Conservation (phyloP, 2,888 invertebrate species). For the Mythimna impura region DNA sequence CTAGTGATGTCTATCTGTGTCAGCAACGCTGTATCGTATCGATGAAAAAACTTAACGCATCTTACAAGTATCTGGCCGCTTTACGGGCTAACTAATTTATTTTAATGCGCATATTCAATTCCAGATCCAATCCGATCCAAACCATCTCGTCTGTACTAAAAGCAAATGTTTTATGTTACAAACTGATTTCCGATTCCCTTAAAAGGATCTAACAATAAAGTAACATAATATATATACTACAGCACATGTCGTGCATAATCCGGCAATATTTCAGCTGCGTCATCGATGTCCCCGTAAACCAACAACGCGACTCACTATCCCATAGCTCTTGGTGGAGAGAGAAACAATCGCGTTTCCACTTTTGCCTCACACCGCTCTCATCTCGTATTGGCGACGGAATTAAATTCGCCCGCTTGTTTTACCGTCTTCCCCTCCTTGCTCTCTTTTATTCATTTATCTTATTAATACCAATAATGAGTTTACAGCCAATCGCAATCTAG, state of each 20-base stretch:
- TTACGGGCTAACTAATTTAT: background rate
- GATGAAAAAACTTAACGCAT: conserved; percentile 63
- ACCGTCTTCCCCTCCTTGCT: conserved; percentile 76
- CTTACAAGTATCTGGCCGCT: background rate
- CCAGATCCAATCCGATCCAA: background rate
- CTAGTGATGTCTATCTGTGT: conserved; percentile 77
- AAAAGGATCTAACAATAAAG: background rate
- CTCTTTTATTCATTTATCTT: conserved; percentile 70
- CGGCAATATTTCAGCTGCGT: conserved; percentile 28
- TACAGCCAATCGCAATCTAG: conserved; percentile 63
- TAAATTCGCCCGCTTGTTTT: conserved; percentile 83
- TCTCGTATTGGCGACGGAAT: conserved; percentile 84
- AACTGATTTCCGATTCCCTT: conserved; percentile 4
- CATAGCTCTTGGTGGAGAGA: conserved; percentile 73
- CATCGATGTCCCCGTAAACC: conserved; percentile 70
- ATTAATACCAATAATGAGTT: conserved; percentile 79
- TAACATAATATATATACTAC: conserved; percentile 4
- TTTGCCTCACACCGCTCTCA: conserved; percentile 80
- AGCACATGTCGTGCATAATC: conserved; percentile 10
- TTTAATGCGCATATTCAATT: background rate
- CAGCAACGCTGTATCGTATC: conserved; percentile 67
- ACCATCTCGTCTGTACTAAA: background rate
- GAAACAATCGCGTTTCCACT: conserved; percentile 82
- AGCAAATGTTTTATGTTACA: background rate
- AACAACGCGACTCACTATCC: conserved; percentile 65